These are phyloP conservation scores for Lathronympha strigana DNA, from an alignment of 2,888 invertebrate genomes.

Conservation along the genomic window DNA sequence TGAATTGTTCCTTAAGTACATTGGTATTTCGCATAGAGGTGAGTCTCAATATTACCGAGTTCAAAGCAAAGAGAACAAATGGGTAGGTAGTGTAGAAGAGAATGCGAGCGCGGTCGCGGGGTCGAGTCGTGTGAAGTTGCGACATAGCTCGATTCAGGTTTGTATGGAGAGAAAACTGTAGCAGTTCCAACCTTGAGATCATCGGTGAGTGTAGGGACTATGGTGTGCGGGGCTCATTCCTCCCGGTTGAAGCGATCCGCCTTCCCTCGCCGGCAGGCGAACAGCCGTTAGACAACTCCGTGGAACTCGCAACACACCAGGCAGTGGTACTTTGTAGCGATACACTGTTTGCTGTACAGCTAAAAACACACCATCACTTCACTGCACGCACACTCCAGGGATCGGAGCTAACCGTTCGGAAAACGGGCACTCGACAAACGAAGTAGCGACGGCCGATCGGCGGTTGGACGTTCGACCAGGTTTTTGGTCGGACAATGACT, in stretches of 20 bases:
- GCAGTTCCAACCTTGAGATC: constrained; percentile 81
- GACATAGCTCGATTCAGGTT: constrained; percentile 55
- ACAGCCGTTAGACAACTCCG: constrained; percentile 78
- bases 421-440: constrained; percentile 74
- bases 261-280: constrained; percentile 80
- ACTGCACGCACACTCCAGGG: constrained; percentile 77
- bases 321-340: constrained; percentile 77
- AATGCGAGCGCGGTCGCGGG: constrained; percentile 68
- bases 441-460: constrained; percentile 74
- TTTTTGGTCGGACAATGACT: constrained; percentile 81
- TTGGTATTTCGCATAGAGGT: constrained; percentile 36
- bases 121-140: constrained; percentile 68
- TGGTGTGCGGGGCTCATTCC: constrained; percentile 83
- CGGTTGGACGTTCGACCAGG: constrained; percentile 70
- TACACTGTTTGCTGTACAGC: constrained; percentile 80
- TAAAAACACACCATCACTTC: constrained; percentile 82
- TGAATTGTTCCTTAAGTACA: constrained; percentile 11
- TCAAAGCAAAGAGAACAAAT: constrained; percentile 61
- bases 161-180: constrained; percentile 47
- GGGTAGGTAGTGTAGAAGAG: constrained; percentile 54
- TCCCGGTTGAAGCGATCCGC: constrained; percentile 78
- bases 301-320: constrained; percentile 71
- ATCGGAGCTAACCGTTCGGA: constrained; percentile 71
- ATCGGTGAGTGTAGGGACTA: constrained; percentile 80
- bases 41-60: constrained; percentile 58